Evolutionary conservation across 2,888 invertebrate species (phyloP), one percentile per base, ranked within the genome.

Genomic region (Sicus ferrugineus): DNA sequence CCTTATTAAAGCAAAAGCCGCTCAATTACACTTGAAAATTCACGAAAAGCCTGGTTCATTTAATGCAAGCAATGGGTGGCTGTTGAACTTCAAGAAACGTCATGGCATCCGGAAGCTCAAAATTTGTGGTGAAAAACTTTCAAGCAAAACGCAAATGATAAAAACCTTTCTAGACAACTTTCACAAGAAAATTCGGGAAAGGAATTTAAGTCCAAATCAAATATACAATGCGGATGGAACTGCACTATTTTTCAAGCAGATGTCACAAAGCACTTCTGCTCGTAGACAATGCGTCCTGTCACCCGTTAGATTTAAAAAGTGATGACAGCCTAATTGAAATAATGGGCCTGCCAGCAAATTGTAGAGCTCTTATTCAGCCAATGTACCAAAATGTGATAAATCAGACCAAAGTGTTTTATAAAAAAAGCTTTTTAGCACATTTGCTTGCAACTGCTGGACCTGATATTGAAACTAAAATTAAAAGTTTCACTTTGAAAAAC

Each of bases 41-140:
- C 21, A 14, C n/a, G 50, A 50, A 50, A 50, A 50, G 50, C 6
- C 19, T 7, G 50, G 50, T 21, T 50, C 50, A 21, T 50, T 52
- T 19, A 46, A 46, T 14, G 46, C 46, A 46, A 46, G 46, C 46
- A n/a, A 46, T 46, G 3, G 46, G n/a, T 46, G 2, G 46, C n/a
- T 46, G 16, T n/a, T n/a, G n/a, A 46, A 46, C 14, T 46, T 56
- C 30, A 28, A 30, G 30, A n/a, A 26, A 30, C 28, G 56, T 26
- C 30, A 59, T 38, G 38, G 28, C 21, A 54, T 54, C 11, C 54
- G 59, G 21, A 34, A 21, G 59, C 23, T 31, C 2, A 59, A 31
- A 34, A 59, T 59, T 34, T 34, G 31, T 59, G 46, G 58, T 6
- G 58, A 59, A 21, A 59, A 59, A 59, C 38, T 59, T 34, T 59